A percentile compares a stretch with the other conserved stretches of the same genome.
These are phyloP conservation scores for Arenaria interpres DNA, from an alignment of 2,113 vertebrate species.

Conservation along the genomic window DNA sequence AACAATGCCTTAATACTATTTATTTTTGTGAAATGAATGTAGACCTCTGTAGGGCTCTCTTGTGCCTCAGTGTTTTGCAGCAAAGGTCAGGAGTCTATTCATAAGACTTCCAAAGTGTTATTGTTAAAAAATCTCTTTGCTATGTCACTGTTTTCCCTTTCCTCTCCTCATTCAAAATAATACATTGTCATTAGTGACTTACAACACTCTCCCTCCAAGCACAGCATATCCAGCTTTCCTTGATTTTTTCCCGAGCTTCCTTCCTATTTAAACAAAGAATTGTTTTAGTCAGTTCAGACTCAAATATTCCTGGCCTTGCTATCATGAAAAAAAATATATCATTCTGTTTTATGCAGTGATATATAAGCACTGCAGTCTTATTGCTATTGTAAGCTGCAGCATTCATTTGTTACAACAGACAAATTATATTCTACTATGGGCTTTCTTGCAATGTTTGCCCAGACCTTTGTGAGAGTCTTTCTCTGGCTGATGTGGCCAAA, in stretches of 20 bases:
- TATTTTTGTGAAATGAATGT: conserved; percentile 29
- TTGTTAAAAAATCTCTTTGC: conserved; percentile 71
- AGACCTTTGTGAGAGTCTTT: neutral
- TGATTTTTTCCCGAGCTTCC: conserved; percentile 12
- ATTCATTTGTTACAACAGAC: neutral
- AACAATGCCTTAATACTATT: conserved; percentile 36
- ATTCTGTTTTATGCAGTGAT: neutral
- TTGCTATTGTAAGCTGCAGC: neutral
- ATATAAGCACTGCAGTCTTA: neutral
- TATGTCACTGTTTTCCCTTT: conserved; percentile 69
- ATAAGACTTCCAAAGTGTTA: conserved; percentile 57
- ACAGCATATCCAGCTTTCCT: neutral
- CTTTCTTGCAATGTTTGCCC: neutral
- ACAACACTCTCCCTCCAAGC: neutral
- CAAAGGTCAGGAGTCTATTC: conserved; percentile 53
- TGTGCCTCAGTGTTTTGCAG: conserved; percentile 48
- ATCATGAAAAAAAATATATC: neutral
- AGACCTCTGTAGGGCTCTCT: conserved; percentile 17
- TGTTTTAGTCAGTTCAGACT: neutral
- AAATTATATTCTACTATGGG: neutral
- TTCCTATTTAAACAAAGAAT: conserved; percentile 61
- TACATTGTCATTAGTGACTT: conserved; percentile 41
- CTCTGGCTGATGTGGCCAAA: neutral
- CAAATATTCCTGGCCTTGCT: conserved; percentile 14
- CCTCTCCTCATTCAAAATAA: conserved; percentile 70